These are phyloP conservation scores for Psilanteris sp. DNA, from an alignment of 1,140 invertebrate genomes.

Conservation along the genomic window DNA sequence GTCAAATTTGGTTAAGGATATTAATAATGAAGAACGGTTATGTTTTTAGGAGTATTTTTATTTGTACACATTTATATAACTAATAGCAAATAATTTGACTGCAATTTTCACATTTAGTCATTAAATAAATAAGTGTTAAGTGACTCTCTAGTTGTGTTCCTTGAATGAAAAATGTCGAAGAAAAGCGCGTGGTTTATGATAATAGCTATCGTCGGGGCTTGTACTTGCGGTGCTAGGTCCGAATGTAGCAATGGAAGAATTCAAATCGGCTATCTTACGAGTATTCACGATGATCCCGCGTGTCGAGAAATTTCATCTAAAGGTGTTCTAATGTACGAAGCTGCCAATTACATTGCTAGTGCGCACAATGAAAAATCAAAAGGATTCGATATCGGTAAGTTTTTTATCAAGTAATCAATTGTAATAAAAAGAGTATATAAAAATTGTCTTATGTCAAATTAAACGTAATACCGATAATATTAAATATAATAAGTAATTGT, in stretches of 20 bases:
- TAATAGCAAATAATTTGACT: too few relatives aligned
- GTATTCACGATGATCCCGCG: constrained; percentile 71
- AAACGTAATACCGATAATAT: too few relatives aligned
- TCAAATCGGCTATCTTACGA: constrained; percentile 70
- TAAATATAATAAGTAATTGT: too few relatives aligned
- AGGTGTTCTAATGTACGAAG: constrained; percentile 73
- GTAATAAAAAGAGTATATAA: too few relatives aligned
- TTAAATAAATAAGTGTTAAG: constrained; percentile 1
- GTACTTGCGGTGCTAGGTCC: constrained; percentile 71
- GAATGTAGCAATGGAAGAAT: constrained; percentile 66
- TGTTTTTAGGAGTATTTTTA: constrained; percentile 2
- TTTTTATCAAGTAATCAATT: too few relatives aligned
- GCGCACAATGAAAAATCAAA: constrained; percentile 72
- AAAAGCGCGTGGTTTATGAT: constrained; percentile 53
- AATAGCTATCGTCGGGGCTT: constrained; percentile 66
- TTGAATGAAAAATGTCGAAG: constrained; percentile 21
- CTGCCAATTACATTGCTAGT: constrained; percentile 70
- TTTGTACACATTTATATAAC: too few relatives aligned
- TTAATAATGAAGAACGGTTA: constrained; percentile 21
- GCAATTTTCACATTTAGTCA: too few relatives aligned
- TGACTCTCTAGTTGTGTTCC: constrained; percentile 2
- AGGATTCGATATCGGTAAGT: constrained; percentile 70
- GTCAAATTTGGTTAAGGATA: background rate
- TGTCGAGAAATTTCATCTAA: constrained; percentile 69
- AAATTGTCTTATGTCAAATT: too few relatives aligned